These are phyloP conservation scores for Thaumatotibia leucotreta DNA, from an alignment of 1,140 invertebrate genomes.

Conservation along the genomic window DNA sequence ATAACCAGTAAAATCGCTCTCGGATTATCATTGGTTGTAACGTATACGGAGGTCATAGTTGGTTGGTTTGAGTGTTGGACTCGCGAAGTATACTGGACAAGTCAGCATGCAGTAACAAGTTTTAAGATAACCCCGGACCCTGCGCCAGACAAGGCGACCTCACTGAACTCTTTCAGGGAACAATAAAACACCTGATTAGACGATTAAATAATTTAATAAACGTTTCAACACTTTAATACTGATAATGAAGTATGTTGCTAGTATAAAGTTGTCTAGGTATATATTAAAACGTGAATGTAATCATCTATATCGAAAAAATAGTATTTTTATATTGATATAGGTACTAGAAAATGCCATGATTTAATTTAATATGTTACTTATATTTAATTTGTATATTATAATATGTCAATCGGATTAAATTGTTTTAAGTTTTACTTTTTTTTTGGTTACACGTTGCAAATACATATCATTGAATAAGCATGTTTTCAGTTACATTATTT, in stretches of 20 bases:
- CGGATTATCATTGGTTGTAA: background rate
- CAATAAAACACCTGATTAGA: constrained; percentile 40
- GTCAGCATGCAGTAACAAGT: background rate
- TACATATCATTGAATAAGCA: background rate
- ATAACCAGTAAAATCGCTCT: background rate
- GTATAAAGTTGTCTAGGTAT: constrained; percentile 21
- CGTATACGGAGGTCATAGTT: background rate
- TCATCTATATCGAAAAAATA: background rate
- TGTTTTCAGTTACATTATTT: background rate
- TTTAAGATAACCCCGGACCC: background rate
- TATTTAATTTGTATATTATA: background rate
- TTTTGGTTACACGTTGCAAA: background rate
- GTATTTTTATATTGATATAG: background rate
- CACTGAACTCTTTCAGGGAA: background rate
- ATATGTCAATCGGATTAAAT: background rate
- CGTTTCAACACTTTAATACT: constrained; percentile 62
- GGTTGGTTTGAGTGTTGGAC: background rate
- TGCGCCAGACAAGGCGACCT: background rate
- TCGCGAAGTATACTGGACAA: background rate
- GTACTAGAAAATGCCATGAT: background rate
- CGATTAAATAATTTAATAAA: constrained; percentile 63
- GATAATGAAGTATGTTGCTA: constrained; percentile 41
- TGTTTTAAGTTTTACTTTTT: background rate
- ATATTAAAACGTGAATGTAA: constrained; percentile 18
- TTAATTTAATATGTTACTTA: background rate